phyloP scores from a whole-genome alignment of 2,113 vertebrate species.

The Tretioscincus oriximinensis region DNA sequence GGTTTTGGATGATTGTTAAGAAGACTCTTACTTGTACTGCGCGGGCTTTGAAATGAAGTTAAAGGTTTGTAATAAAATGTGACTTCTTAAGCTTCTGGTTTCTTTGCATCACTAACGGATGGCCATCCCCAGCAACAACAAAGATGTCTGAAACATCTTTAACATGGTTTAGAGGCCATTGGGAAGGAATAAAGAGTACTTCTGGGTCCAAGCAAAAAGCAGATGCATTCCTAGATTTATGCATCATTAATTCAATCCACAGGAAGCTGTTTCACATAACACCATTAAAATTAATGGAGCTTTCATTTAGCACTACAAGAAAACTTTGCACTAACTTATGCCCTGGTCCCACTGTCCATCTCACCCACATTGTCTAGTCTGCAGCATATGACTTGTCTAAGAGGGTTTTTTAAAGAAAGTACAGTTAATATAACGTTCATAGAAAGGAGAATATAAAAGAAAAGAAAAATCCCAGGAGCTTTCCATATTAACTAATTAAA shows the following conservation, averaged over 20 bases:
- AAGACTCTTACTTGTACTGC: too few relatives aligned
- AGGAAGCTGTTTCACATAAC: not conserved
- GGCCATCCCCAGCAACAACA: too few relatives aligned
- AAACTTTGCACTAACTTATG: not conserved
- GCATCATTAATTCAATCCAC: not conserved
- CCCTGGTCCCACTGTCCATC: not conserved
- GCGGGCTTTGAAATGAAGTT: too few relatives aligned
- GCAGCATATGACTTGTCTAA: constrained; percentile 33
- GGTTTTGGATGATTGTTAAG: too few relatives aligned
- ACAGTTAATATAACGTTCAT: constrained; percentile 59
- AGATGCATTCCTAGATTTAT: constrained; percentile 25
- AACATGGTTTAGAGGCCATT: too few relatives aligned
- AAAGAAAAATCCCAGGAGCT: constrained; percentile 37
- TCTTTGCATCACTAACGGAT: too few relatives aligned
- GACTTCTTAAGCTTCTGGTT: too few relatives aligned
- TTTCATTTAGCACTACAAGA: not conserved
- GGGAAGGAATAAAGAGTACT: constrained; percentile 22
- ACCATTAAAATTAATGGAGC: not conserved
- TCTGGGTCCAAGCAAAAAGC: not conserved
- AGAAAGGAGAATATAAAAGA: constrained; percentile 42
- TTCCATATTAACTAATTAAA: constrained; percentile 75
- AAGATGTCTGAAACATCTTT: too few relatives aligned
- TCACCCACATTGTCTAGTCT: not conserved
- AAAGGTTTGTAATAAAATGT: too few relatives aligned
- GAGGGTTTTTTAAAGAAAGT: constrained; percentile 45